Base-by-base conservation (phyloP, 2,113 vertebrate genomes). In the Clarias gariepinus region DNA sequence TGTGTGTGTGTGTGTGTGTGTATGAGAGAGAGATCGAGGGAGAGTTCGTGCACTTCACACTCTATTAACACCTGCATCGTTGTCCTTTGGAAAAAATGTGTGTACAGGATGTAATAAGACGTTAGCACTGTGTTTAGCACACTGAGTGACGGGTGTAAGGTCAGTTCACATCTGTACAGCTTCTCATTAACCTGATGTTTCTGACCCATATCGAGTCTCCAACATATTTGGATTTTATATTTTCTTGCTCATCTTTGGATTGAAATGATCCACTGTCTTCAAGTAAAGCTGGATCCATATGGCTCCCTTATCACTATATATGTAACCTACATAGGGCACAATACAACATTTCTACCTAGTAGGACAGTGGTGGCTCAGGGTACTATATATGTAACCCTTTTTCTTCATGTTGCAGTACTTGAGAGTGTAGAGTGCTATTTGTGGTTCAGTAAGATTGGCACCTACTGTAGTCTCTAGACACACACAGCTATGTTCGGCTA, bases 41-140 rank as follows among this genome's bases (percentile, higher is more conserved):
- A 47, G 7, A 47, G 47, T 69, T 41, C 16, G 11, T 10, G 3
- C 63, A 3, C 41, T 61, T 68, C 18, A 18, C 55, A 28, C 74
- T 19, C 61, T 57, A 68, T 83, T 83, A 68, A 78, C 81, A 83
- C 81, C 73, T 61, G 33, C 82, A 57, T 69, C n/a, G 21, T 23
- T 23, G 28, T 30, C 36, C 19, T 36, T 80, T 11, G 0, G 19
- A 61, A 33, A 3, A 73, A 73, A 52, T 18, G n/a, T 47, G 23
- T 8, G n/a, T 52, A 23, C 3, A 28, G 28, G 60, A 53, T 36
- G 21, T 13, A 55, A 81, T 61, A 1, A 55, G 28, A 28, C 28
- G 66, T 30, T 30, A 64, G 6, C 63, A 16, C 3, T 66, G 30
- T 15, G 74, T 57, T 78, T 30, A 30, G n/a, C 28, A 21, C 1